Evolutionary conservation across 2,113 vertebrate species (phyloP), one percentile per base, ranked within the genome.

Genomic region (Elaphurus davidianus): DNA sequence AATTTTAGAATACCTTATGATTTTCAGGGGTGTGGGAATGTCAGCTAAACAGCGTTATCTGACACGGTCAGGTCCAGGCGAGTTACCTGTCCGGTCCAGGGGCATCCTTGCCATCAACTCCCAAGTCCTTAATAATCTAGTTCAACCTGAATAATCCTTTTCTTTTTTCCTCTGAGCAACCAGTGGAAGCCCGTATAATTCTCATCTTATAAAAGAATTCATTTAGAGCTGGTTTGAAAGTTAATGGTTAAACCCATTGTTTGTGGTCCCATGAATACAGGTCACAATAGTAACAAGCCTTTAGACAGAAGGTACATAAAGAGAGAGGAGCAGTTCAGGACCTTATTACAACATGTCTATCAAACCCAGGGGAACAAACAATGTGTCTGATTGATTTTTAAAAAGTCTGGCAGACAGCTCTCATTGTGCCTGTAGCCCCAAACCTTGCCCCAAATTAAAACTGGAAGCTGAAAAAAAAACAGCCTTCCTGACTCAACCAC

Each of bases 171-270:
- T 74, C 94, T 96, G 83, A 96, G 78, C 74, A 60, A 93, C 96
- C 94, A 83, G 95, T 74, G 97, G 94, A 98, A 98, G 96, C 90
- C 98, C 96, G 55, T 89, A 82, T 97, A 59, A 87, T 96, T 97
- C 98, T 90, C 98, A 93, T 98, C 96, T 95, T 97, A 96, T 96
- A 96, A 94, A 95, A 98, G 98, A 98, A 98, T 98, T 98, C 98
- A 98, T 99, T 99, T 98, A 99, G 99, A 98, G 98, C 87, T 97
- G 17, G 90, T 91, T 97, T 89, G 97, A 87, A 92, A 98, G 99
- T 99, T 99, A 99, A 99, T 99, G 98, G 99, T 99, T 99, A 99
- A 99, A 91, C 98, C 97, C 98, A 97, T 98, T 99, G 98, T 99
- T 99, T 99, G 99, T 98, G 98, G 98, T 98, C 94, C 99, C 98